These are phyloP conservation scores for Enteromius treurensis DNA, from an alignment of 2,797 vertebrate genomes.

Conservation along the genomic window DNA sequence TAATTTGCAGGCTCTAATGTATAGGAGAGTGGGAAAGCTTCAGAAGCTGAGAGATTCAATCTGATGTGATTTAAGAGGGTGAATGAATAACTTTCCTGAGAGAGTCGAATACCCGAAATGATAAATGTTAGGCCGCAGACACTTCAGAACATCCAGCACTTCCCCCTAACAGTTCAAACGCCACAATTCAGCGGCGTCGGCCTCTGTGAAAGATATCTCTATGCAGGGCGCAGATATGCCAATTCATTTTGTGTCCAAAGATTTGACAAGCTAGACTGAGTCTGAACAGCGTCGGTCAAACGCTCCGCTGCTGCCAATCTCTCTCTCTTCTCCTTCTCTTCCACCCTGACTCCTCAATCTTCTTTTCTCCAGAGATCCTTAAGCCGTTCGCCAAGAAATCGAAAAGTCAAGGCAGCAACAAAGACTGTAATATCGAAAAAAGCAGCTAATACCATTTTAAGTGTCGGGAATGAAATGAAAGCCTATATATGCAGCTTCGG, in stretches of 20 bases:
- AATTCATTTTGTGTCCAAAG: slow-evolving; percentile 92
- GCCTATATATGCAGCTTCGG: slow-evolving; percentile 45
- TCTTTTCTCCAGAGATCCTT: slow-evolving; percentile 67
- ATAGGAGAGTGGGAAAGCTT: slow-evolving; percentile 47
- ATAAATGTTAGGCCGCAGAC: slow-evolving; percentile 36
- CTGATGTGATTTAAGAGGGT: slow-evolving; percentile 57
- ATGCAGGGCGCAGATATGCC: slow-evolving; percentile 88
- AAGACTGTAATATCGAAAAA: slow-evolving; percentile 71
- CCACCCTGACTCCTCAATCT: slow-evolving; percentile 69
- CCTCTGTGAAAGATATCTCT: slow-evolving; percentile 93
- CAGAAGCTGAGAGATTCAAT: slow-evolving; percentile 55
- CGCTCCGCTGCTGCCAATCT: slow-evolving; percentile 78
- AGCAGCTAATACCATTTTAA: slow-evolving; percentile 74
- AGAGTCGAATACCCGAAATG: slow-evolving; percentile 24
- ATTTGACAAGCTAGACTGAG: slow-evolving; percentile 98
- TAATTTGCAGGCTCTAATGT: slow-evolving; percentile 59
- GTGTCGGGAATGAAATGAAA: slow-evolving; percentile 78
- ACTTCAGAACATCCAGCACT: slow-evolving; percentile 27
- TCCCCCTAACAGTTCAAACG: slow-evolving; percentile 39
- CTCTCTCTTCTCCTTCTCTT: slow-evolving; percentile 60
- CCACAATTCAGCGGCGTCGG: slow-evolving; percentile 65
- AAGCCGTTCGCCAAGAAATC: slow-evolving; percentile 82
- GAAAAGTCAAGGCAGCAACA: slow-evolving; percentile 86
- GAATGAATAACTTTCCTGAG: slow-evolving; percentile 48
- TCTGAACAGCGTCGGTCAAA: slow-evolving; percentile 95